phyloP scores from a whole-genome alignment of 2,888 invertebrate genomes.

The Cerceris ruficornis region DNA sequence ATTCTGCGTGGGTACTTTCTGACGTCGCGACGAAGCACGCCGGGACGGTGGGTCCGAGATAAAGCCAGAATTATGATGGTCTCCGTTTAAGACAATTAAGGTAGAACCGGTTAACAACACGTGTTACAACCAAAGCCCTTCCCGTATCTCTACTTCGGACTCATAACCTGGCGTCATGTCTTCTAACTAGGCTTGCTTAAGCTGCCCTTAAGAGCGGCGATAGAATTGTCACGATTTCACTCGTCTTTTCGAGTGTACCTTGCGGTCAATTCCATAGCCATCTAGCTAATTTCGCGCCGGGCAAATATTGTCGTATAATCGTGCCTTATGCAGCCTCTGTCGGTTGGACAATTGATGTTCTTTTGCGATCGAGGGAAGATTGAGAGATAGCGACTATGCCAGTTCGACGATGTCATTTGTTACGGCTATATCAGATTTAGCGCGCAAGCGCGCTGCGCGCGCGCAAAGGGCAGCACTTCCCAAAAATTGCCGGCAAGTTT shows the following conservation, averaged over 20 bases:
- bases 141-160: conserved; percentile 68
- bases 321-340: fast-evolving
- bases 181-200: conserved; percentile 72
- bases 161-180: conserved; percentile 73
- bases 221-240: conserved; percentile 55
- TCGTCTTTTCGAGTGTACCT: background rate
- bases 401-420: conserved; percentile 78
- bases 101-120: conserved; percentile 76
- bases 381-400: conserved; percentile 72
- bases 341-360: conserved; percentile 64
- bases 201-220: conserved; percentile 63
- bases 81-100: conserved; percentile 75
- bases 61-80: conserved; percentile 73
- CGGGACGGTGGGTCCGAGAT: conserved; percentile 52
- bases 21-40: conserved; percentile 33
- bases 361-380: conserved; percentile 62
- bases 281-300: conserved; percentile 32
- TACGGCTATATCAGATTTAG: conserved; percentile 74
- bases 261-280: conserved; percentile 44
- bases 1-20: conserved; percentile 33
- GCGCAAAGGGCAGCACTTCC: conserved; percentile 25
- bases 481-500: conserved; percentile 48
- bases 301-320: conserved; percentile 54
- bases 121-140: conserved; percentile 72
- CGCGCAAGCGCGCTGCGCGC: conserved; percentile 69